Base-by-base conservation (phyloP, 2,888 invertebrate species). In the Melanophora roralis region DNA sequence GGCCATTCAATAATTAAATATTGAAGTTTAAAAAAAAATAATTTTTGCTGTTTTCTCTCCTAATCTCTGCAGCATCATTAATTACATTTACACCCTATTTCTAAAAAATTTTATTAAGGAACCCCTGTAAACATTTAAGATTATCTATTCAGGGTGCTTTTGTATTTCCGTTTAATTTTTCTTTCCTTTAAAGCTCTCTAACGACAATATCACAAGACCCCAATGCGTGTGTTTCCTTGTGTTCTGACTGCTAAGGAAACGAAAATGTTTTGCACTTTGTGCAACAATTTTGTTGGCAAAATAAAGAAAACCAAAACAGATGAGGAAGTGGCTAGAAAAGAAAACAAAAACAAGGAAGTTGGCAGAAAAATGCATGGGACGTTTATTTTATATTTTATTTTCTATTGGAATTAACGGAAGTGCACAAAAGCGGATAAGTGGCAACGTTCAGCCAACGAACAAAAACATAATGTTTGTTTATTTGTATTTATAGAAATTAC, bases 191-290 rank as follows among this genome's bases (percentile, higher is more conserved):
- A 27, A 27, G 23, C 23, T 16, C 16, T 27, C 36, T 49, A 14
- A 27, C 49, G n/a, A 23, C 2, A 51, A n/a, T 21, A 21, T 16
- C 55, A 57, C 38, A 59, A 67, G 59, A 27, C 16, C 43, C n/a
- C 36, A 34, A 57, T 27, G 32, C 57, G 12, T 51, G 14, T 21
- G 21, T 43, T 43, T n/a, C n/a, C n/a, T n/a, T n/a, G n/a, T n/a
- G 27, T 6, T 6, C 49, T 38, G 59, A 45, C 75, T 68, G 60
- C 69, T 64, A 71, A 49, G 76, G 64, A 71, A 77, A 71, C 57
- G 49, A 57, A 64, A 64, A 71, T 71, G 76, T 71, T 77, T 71
- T 71, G 69, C 69, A 77, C 76, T 77, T 71, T 77, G 76, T 77
- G 76, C 76, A 77, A 77, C 76, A 77, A 77, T 71, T 57, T 49